These are phyloP conservation scores for Platanista minor DNA, from an alignment of 2,113 vertebrate genomes.

Conservation along the genomic window DNA sequence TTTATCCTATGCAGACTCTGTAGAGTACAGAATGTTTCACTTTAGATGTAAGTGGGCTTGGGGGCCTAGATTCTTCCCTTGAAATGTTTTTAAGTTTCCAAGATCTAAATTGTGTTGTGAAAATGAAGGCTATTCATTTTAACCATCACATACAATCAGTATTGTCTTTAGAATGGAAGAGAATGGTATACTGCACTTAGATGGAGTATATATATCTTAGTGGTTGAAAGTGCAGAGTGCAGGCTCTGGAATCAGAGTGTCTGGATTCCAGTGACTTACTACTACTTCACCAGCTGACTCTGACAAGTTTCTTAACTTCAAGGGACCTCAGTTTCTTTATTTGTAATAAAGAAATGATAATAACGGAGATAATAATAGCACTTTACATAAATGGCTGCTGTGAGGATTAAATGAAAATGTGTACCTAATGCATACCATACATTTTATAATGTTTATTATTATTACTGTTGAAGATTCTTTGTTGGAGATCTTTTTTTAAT, in stretches of 20 bases:
- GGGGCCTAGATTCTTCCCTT: background rate
- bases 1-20: background rate
- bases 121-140: constrained; percentile 11
- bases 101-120: background rate
- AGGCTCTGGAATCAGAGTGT: background rate
- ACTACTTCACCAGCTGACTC: background rate
- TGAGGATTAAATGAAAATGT: background rate
- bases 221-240: background rate
- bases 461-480: background rate
- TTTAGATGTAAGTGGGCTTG: background rate
- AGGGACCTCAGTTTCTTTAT: background rate
- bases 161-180: background rate
- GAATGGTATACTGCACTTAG: background rate
- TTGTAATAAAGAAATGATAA: background rate
- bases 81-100: constrained; percentile 9
- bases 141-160: background rate
- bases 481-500: background rate
- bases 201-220: background rate
- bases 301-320: background rate
- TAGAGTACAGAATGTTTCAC: background rate
- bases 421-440: background rate
- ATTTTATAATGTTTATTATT: constrained; percentile 11
- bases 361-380: background rate
- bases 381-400: background rate
- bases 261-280: background rate